A percentile compares a stretch with the other conserved stretches of the same genome.
Evolutionary conservation across 2,113 vertebrate genomes (phyloP).

Genomic region (Podarcis cretensis): DNA sequence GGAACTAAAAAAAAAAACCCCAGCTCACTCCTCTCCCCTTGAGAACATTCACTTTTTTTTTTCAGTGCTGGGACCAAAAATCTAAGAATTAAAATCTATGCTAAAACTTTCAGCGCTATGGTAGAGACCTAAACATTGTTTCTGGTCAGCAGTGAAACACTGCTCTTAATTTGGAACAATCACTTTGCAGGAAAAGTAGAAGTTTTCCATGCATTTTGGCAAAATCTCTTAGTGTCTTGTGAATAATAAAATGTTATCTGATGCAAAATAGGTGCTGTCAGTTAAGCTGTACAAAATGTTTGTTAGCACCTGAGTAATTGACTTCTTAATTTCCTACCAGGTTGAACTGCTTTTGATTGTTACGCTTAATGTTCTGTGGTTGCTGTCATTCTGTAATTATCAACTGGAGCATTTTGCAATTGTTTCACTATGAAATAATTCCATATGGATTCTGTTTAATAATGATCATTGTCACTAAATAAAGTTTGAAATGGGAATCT

Average conservation of each 20-base stretch:
- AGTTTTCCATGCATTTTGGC: neutral
- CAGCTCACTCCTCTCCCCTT: neutral
- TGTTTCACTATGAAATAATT: conserved; percentile 10
- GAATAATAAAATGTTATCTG: conserved; percentile 6
- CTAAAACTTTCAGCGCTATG: accelerated
- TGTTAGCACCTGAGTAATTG: conserved; percentile 15
- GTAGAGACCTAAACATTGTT: neutral
- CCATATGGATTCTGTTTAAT: conserved; percentile 14
- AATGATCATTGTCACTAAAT: conserved; percentile 21
- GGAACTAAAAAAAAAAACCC: neutral
- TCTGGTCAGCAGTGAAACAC: neutral
- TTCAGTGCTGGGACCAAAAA: neutral
- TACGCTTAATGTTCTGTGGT: conserved; percentile 13
- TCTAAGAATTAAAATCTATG: neutral
- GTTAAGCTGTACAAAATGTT: conserved; percentile 20
- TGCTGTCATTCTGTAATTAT: conserved; percentile 32
- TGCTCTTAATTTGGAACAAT: neutral
- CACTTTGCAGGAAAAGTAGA: neutral
- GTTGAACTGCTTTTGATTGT: conserved; percentile 13
- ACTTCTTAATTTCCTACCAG: conserved; percentile 14
- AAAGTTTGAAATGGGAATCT: conserved; percentile 3
- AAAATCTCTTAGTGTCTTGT: neutral
- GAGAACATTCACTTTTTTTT: neutral
- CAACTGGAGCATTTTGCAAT: neutral
- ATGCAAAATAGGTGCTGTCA: neutral